Base-by-base conservation (phyloP, 2,797 vertebrate genomes). In the Cyprinodon diabolis region DNA sequence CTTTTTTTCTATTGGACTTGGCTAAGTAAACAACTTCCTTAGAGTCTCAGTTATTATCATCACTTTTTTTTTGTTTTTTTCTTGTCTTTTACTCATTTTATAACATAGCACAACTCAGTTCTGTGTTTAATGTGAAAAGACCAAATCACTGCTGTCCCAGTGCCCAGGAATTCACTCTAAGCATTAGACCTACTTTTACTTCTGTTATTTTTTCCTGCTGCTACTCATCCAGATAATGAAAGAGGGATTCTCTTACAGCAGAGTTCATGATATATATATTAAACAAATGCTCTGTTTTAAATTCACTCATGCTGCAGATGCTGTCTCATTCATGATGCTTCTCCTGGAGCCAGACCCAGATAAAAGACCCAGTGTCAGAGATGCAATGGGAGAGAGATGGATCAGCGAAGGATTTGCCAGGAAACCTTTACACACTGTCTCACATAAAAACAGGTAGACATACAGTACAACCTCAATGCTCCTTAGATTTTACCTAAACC, bases 301-400 rank as follows among this genome's bases (percentile, higher is more conserved):
- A 3, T 1, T 6, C 51, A 35, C 14, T 69, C 9, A 12, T 62
- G 10, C 11, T 76, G 37, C 81, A 96, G 94, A 91, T 75, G 94
- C 94, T 1, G 90, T 93, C 58, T 90, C 92, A 4, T 96, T 97
- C 62, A 93, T 96, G 77, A 86, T 96, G 87, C 95, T 93, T 43
- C 94, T 96, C 43, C 91, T 97, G 77, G 94, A 97, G 85, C 94
- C 95, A 0, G 94, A 96, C 77, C 95, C 95, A 5, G 80, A 68
- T 4, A 96, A 96, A 86, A 93, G 95, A 19, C 94, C 95, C 65
- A 94, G 92, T 68, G 74, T 93, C 76, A 95, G 93, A 90, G 91
- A 94, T 78, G 95, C 94, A 12, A 95, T 96, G 93, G 94, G 95
- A 90, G 92, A 96, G 75, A 93, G 92, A 83, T 94, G 94, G 95